Percentiles rank a stretch among this genome's conserved stretches.
These are phyloP conservation scores for Oncorhynchus mykiss DNA, from an alignment of 2,113 vertebrate species.

Conservation along the genomic window DNA sequence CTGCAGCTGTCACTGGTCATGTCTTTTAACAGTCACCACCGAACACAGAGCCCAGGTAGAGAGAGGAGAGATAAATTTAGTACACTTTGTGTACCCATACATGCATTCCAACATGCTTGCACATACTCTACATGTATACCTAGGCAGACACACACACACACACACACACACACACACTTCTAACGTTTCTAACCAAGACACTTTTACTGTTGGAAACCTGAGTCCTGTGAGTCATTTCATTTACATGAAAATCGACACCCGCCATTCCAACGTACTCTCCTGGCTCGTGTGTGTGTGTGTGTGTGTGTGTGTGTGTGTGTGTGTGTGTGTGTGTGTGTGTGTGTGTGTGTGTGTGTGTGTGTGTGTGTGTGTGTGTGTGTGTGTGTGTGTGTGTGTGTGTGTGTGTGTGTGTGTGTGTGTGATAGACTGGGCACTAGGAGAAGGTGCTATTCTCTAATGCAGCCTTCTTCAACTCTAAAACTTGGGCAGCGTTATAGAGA, in stretches of 20 bases:
- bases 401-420: too few species aligned
- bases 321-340: too few species aligned
- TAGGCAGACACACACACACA: constrained; percentile 7
- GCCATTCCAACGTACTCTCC: constrained; percentile 37
- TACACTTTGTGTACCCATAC: too few species aligned
- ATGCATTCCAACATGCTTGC: not conserved
- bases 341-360: not conserved
- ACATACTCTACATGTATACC: constrained; percentile 4
- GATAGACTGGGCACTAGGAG: constrained; percentile 29
- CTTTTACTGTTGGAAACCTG: constrained; percentile 47
- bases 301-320: too few species aligned
- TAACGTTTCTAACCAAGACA: constrained; percentile 36
- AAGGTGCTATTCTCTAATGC: constrained; percentile 39
- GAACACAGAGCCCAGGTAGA: not conserved
- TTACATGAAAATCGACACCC: constrained; percentile 68
- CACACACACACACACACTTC: constrained; percentile 12
- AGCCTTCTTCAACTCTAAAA: constrained; percentile 38
- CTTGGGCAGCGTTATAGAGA: constrained; percentile 29
- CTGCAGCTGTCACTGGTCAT: constrained; percentile 53
- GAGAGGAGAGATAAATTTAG: not conserved
- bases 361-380: not conserved
- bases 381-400: too few species aligned
- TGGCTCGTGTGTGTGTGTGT: constrained; percentile 3
- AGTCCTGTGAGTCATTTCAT: constrained; percentile 56
- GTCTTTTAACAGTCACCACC: constrained; percentile 1